These are phyloP conservation scores for Mesembrinibis cayennensis DNA, from an alignment of 2,113 vertebrate species.

Conservation along the genomic window DNA sequence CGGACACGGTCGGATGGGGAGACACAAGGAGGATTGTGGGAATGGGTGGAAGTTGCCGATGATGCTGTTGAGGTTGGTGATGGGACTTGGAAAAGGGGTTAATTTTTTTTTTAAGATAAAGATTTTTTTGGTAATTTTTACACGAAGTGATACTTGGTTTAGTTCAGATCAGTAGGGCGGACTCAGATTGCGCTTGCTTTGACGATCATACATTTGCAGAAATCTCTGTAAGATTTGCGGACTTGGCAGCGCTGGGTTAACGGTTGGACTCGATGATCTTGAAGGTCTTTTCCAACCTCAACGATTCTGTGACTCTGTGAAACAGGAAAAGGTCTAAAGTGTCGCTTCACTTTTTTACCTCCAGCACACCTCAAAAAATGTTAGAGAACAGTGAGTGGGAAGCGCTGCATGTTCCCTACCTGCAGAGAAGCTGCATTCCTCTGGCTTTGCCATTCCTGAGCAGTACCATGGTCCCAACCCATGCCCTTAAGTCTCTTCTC, in stretches of 20 bases:
- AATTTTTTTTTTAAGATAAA: background rate
- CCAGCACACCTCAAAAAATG: background rate
- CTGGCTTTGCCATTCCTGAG: background rate
- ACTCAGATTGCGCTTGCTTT: background rate
- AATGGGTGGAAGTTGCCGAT: background rate
- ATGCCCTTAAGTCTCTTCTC: background rate
- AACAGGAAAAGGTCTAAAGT: background rate
- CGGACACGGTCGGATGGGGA: background rate
- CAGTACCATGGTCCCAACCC: background rate
- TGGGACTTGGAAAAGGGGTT: background rate
- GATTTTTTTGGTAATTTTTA: background rate
- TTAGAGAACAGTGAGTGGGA: background rate
- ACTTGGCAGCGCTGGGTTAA: no score
- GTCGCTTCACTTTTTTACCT: background rate
- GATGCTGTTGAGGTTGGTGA: background rate
- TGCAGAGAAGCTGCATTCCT: background rate
- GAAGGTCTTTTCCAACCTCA: no score
- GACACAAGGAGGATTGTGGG: rapidly evolving
- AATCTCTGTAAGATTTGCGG: background rate
- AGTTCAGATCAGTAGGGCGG: background rate
- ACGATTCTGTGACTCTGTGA: no score
- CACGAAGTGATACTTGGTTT: background rate
- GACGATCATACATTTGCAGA: background rate
- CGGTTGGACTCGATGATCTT: no score
- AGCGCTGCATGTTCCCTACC: background rate